A percentile compares a stretch with the other conserved stretches of the same genome.
Evolutionary conservation across 2,113 vertebrate genomes (phyloP).

Genomic region (Cacatua alba): DNA sequence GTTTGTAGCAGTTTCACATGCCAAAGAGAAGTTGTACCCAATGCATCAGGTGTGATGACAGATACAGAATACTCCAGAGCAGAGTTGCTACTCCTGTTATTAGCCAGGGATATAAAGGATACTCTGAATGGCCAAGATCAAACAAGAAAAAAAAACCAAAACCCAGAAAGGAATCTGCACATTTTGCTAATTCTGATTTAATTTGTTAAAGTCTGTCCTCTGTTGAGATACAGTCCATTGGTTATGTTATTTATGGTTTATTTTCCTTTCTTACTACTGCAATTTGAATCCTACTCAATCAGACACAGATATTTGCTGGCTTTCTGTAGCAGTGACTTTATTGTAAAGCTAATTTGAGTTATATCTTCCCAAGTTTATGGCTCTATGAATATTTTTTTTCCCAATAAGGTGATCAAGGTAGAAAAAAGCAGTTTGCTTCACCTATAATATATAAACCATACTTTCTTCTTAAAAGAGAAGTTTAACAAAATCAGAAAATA

Average conservation of each 20-base stretch:
- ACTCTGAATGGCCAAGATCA: constrained; percentile 42
- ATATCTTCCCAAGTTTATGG: background rate
- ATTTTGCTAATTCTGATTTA: background rate
- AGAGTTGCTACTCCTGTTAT: constrained; percentile 14
- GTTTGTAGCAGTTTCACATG: background rate
- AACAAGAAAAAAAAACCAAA: background rate
- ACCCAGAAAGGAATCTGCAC: background rate
- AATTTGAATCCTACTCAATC: background rate
- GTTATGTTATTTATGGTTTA: background rate
- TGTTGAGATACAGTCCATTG: background rate
- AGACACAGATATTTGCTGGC: background rate
- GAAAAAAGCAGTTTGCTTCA: background rate
- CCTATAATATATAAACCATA: background rate
- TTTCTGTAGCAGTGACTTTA: background rate
- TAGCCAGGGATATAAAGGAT: constrained; percentile 29
- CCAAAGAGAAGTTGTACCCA: constrained; percentile 19
- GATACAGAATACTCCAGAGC: constrained; percentile 38
- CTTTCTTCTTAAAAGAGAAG: background rate
- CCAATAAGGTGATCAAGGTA: background rate
- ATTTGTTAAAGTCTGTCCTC: background rate
- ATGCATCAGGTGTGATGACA: constrained; percentile 55
- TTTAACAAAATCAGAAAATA: background rate
- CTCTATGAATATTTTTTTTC: background rate
- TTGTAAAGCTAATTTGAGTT: background rate
- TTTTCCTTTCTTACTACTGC: background rate